Base-by-base conservation (phyloP, 2,888 invertebrate genomes). In the Coremacera marginata region DNA sequence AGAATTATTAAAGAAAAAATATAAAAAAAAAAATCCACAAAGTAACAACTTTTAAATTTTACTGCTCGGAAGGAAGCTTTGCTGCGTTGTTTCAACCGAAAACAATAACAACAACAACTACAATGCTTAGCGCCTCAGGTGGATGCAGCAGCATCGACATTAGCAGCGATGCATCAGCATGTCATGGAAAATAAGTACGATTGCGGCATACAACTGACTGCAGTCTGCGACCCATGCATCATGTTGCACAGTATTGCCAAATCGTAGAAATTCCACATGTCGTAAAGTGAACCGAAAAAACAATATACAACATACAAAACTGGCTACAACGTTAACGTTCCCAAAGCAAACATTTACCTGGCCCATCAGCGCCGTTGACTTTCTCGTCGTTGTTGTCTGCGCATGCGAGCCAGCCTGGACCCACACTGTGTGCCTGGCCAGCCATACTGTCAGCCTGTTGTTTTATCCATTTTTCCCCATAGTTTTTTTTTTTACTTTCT, bases 371-470 rank as follows among this genome's bases (percentile, higher is more conserved):
- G 19, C 14, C 25, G 44, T 11, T 49, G 19, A n/a, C 67, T 5
- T 14, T 44, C 25, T 27, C 63, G 67, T 44, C n/a, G 34, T 16
- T 31, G 25, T 16, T 14, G 63, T 52, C 34, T 67, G 71, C 65
- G 55, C 76, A 60, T 70, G 74, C 77, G 74, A 77, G 77, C 77
- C 77, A 77, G 34, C 52, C 57, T 74, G 77, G 77, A 68, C 77
- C 77, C 77, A 70, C 74, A 77, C 57, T 67, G 68, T 16, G 68
- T 44, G 68, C 62, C 63, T 22, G 52, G 49, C 77, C 72, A 73
- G 77, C 70, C 77, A 73, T 44, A 63, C 44, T 77, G 74, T 77
- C 74, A 70, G 77, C 57, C 70, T 49, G 65, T n/a, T 9, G 57
- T 25, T 72, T 71, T 37, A 57, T 57, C 57, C 57, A 37, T 60